Evolutionary conservation across 2,113 vertebrate species (phyloP), one percentile per base, ranked within the genome.

Genomic region (Campylomormyrus tamandua): DNA sequence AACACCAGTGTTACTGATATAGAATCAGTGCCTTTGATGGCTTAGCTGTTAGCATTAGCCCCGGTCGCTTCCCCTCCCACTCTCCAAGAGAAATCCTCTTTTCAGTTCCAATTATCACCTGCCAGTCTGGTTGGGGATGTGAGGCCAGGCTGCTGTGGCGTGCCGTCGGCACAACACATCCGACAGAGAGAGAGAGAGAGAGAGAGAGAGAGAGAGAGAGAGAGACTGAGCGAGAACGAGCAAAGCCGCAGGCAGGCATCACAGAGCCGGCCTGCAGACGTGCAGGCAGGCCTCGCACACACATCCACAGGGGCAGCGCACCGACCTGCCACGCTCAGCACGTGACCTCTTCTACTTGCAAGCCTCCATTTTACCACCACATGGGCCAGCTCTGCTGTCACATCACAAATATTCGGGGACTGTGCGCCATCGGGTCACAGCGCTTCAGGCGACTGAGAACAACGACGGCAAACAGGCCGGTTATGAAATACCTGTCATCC

Each of bases 51-150:
- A 70, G 62, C 74, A 35, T 42, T 80, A 35, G 48, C 48, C 50
- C 27, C 11, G 6, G 39, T 48, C 15, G 15, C 8, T 11, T 45
- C 83, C 42, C 17, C 83, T 46, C 83, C 83, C 83, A 13, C 19
- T 45, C 45, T 48, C 39, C 49, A 13, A 50, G 27, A 87, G 49
- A 87, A 52, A 11, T n/a, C 49, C 49, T 35, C 39, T 88, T 27
- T 56, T 70, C 11, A 21, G 21, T 35, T 66, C 66, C 88, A 89
- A 83, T 89, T 83, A 89, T 83, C 88, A 83, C 88, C 88, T 89
- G 48, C 35, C 88, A 89, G 88, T 74, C 70, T 52, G 74, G 85
- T 87, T 19, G 85, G 48, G 48, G 74, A 31, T 88, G 35, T 66
- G 53, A 42, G 53, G 3, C 35, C 85, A 56, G 85, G 21, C 53